A percentile compares a stretch with the other conserved stretches of the same genome.
Conservation (phyloP, 53 echinoderm and acorn worm species). For the Henricia sp. region DNA sequence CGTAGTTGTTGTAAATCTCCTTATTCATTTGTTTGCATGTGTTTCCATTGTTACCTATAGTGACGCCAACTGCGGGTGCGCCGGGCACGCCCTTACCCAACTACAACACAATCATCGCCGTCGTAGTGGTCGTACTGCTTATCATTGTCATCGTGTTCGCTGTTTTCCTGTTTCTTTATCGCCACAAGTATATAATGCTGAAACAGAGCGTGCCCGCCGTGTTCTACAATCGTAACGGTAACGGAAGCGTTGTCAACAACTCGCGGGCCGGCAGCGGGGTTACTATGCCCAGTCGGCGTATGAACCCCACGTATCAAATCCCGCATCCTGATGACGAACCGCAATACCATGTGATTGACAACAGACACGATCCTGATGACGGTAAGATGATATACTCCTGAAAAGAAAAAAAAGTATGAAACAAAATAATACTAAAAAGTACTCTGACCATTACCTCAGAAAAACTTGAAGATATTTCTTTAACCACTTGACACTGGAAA, state of each 20-base stretch:
- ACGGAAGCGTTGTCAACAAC: conserved; percentile 60
- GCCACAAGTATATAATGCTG: conserved; percentile 93
- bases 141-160: conserved; percentile 79
- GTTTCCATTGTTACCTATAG: not conserved
- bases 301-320: conserved; percentile 98
- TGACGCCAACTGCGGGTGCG: conserved; percentile 27
- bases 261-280: conserved; percentile 12
- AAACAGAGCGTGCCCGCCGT: conserved; percentile 84
- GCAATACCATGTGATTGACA: conserved; percentile 97
- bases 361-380: conserved; percentile 86
- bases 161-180: conserved; percentile 85
- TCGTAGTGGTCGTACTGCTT: conserved; percentile 75
- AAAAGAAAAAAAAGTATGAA: too few species aligned
- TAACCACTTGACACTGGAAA: too few species aligned
- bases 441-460: too few species aligned
- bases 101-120: conserved; percentile 69
- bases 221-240: conserved; percentile 72
- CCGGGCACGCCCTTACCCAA: conserved; percentile 31
- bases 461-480: too few species aligned
- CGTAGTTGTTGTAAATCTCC: too few species aligned
- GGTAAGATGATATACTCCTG: too few species aligned
- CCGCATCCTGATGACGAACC: conserved; percentile 93
- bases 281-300: conserved; percentile 72
- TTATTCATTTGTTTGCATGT: not conserved
- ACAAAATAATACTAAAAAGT: too few species aligned